phyloP scores from a whole-genome alignment of 1,140 invertebrate species.

The Bombus difficillimus region DNA sequence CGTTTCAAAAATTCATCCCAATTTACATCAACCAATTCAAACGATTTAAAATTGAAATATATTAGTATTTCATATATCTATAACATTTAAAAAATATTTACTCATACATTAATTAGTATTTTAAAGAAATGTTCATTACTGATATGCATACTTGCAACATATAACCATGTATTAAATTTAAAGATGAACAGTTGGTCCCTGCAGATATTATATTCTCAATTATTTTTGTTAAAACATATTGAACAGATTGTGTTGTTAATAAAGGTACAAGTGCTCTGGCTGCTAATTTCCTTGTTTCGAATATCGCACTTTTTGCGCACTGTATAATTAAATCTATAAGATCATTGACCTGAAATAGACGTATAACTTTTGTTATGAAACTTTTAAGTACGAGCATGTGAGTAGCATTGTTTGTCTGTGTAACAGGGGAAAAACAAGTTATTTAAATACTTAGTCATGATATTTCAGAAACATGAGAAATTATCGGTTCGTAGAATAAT shows the following conservation, averaged over 20 bases:
- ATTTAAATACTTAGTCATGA: too few species aligned
- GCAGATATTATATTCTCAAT: slow-evolving; percentile 66
- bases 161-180: slow-evolving; percentile 80
- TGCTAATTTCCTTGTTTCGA: slow-evolving; percentile 86
- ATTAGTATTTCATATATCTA: slow-evolving; percentile 70
- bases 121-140: neutral
- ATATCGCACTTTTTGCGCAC: slow-evolving; percentile 84
- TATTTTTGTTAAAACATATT: slow-evolving; percentile 69
- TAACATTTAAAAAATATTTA: slow-evolving; percentile 29
- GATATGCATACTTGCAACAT: slow-evolving; percentile 74
- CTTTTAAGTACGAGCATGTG: too few species aligned
- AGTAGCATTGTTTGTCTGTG: too few species aligned
- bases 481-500: too few species aligned
- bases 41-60: slow-evolving; percentile 43
- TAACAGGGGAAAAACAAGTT: too few species aligned
- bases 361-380: neutral
- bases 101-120: neutral
- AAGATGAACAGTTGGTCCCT: slow-evolving; percentile 49
- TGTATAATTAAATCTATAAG: slow-evolving; percentile 79
- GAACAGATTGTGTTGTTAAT: slow-evolving; percentile 79
- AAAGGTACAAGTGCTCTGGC: slow-evolving; percentile 87
- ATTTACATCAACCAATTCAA: slow-evolving; percentile 15
- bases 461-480: too few species aligned
- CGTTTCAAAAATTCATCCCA: slow-evolving; percentile 19
- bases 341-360: slow-evolving; percentile 75